These are phyloP conservation scores for Lampropteryx suffumata DNA, from an alignment of 2,888 invertebrate species.

Conservation along the genomic window DNA sequence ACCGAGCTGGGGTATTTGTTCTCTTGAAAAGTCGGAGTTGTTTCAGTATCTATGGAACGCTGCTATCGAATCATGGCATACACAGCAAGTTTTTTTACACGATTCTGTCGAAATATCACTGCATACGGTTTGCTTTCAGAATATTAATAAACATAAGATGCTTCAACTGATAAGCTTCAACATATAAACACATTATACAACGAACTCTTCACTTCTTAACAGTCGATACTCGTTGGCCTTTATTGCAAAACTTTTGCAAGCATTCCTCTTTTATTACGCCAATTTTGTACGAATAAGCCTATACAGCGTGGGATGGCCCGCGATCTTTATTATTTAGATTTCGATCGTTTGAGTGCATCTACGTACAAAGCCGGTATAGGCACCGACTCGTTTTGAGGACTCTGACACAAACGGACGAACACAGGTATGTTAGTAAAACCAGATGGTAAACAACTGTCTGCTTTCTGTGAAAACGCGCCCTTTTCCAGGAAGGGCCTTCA, in stretches of 20 bases:
- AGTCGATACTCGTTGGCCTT: constrained; percentile 80
- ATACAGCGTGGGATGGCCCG: constrained; percentile 62
- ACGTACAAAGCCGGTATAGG: neutral
- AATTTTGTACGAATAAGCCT: constrained; percentile 81
- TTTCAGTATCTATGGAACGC: constrained; percentile 17
- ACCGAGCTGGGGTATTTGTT: constrained; percentile 37
- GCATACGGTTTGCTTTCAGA: no score
- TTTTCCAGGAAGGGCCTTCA: constrained; percentile 16
- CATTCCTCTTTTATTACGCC: constrained; percentile 83
- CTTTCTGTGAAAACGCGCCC: constrained; percentile 2
- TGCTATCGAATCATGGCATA: neutral
- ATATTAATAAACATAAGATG: neutral
- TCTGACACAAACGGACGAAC: no score
- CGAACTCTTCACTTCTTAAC: constrained; percentile 80
- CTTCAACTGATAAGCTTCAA: constrained; percentile 7
- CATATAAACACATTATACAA: constrained; percentile 33
- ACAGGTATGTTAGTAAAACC: no score
- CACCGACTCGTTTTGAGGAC: no score
- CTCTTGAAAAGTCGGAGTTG: constrained; percentile 16
- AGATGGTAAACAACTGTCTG: neutral
- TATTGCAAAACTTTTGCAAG: constrained; percentile 81
- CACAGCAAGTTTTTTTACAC: no score
- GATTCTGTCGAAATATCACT: no score
- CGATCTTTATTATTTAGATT: constrained; percentile 81
- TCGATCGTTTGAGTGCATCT: constrained; percentile 54